Evolutionary conservation across 2,888 invertebrate species (phyloP), one percentile per base, ranked within the genome.

Genomic region (Meta bourneti): DNA sequence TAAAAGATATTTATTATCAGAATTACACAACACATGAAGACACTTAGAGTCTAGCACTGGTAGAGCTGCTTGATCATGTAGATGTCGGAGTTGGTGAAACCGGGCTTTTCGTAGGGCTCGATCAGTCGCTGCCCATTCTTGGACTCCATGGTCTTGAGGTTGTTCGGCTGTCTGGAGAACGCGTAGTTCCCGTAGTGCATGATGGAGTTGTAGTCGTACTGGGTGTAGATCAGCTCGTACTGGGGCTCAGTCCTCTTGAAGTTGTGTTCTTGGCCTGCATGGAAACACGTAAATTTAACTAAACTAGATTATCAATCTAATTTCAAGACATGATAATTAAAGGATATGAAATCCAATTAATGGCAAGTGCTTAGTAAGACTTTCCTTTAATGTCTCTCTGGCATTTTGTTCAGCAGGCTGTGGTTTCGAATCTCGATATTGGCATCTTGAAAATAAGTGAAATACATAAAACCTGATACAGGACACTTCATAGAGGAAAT

Each of bases 51-150:
- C 61, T 61, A 61, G 61, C 94, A 94, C 48, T 93, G 87, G 92
- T 94, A 94, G 69, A 94, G 83, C 51, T 93, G 93, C 78, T 94
- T 94, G 51, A 94, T 93, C 90, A 94, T 94, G n/a, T 90, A 85
- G 4, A 94, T 84, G 88, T 94, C 94, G 34, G 88, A 93, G 93
- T 93, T 72, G 61, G 94, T 94, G 82, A 95, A 94, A 5, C 79
- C 79, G 0, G 1, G 51, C 20, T 87, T 87, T 2, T 87, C 71
- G 48, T 34, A 78, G 6, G 78, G 79, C 34, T 87, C 87, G 0
- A 72, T 4, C 48, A 87, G 54, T 1, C 5, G 16, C n/a, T 52
- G 20, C 34, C 87, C 70, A 7, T 78, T 72, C 34, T 16, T 79
- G 70, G 87, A 79, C 34, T 79, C 87, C 78, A 87, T 78, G 0